These are phyloP conservation scores for Catonia carolina DNA, from an alignment of 2,888 invertebrate species.

Conservation along the genomic window DNA sequence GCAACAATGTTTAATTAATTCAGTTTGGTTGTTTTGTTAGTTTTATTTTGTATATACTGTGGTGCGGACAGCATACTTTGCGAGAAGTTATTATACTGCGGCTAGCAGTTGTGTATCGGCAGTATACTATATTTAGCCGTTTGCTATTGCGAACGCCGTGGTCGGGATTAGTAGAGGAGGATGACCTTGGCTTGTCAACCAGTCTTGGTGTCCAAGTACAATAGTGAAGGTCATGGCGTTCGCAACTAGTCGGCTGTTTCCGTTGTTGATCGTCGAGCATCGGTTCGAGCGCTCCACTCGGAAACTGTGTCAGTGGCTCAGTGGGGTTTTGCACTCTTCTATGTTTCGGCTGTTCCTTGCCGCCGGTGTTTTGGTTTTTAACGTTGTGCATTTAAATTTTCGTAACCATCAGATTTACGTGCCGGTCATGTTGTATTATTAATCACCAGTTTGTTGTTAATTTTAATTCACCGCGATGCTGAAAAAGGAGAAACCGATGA, in stretches of 20 bases:
- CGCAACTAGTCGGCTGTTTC: conserved; percentile 13
- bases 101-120: background rate
- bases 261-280: conserved; percentile 8
- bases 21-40: too few species aligned
- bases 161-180: background rate
- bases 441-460: background rate
- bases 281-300: conserved; percentile 10
- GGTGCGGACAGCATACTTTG: too few species aligned
- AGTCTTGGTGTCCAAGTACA: conserved; percentile 6
- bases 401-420: background rate
- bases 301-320: conserved; percentile 27
- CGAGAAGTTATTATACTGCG: too few species aligned
- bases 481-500: conserved; percentile 82
- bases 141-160: background rate
- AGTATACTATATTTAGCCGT: background rate
- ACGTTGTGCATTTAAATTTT: background rate
- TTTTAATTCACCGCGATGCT: conserved; percentile 48
- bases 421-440: too few species aligned
- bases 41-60: too few species aligned
- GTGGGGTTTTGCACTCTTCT: background rate
- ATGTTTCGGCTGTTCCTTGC: background rate
- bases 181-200: conserved; percentile 3
- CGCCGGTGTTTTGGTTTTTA: background rate
- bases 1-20: too few species aligned
- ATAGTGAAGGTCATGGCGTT: conserved; percentile 15